phyloP scores from a whole-genome alignment of 2,888 invertebrate genomes.

The Chydorus sphaericus region DNA sequence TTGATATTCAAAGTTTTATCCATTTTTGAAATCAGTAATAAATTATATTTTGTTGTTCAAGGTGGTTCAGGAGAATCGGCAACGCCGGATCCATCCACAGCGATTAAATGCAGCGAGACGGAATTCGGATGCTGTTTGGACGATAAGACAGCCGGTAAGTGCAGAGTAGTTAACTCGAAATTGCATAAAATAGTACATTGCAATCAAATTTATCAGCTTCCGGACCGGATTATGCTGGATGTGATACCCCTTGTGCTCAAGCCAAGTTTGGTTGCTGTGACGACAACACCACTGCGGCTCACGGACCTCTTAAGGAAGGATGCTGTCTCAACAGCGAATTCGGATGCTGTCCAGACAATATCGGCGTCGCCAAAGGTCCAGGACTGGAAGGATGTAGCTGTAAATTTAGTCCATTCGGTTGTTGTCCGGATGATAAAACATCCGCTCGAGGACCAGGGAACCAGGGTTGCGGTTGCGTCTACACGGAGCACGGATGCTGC shows the following conservation, averaged over 20 bases:
- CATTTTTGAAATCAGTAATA: no score
- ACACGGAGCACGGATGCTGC: conserved; percentile 57
- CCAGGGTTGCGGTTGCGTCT: conserved; percentile 68
- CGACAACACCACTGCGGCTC: conserved; percentile 67
- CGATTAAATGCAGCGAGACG: conserved; percentile 29
- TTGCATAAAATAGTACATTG: conserved; percentile 2
- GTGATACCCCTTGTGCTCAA: conserved; percentile 49
- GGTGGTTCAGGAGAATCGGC: conserved; percentile 4
- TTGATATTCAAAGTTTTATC: no score
- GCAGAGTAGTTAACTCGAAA: neutral
- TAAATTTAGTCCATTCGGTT: conserved; percentile 56
- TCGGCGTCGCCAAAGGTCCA: conserved; percentile 63
- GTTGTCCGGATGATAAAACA: conserved; percentile 70
- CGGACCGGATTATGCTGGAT: conserved; percentile 58
- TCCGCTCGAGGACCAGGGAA: conserved; percentile 61
- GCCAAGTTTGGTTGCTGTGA: conserved; percentile 73
- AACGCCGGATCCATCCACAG: conserved; percentile 23
- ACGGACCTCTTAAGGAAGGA: conserved; percentile 66
- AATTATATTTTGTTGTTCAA: neutral
- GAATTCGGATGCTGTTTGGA: conserved; percentile 39
- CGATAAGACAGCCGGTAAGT: conserved; percentile 42
- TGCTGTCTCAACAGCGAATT: conserved; percentile 55
- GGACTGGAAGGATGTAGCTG: conserved; percentile 66
- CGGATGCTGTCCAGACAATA: conserved; percentile 87
- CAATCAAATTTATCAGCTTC: conserved; percentile 33